Percentiles rank a stretch among this genome's conserved stretches.
These are phyloP conservation scores for Graptemys geographica DNA, from an alignment of 2,797 vertebrate genomes.

Conservation along the genomic window DNA sequence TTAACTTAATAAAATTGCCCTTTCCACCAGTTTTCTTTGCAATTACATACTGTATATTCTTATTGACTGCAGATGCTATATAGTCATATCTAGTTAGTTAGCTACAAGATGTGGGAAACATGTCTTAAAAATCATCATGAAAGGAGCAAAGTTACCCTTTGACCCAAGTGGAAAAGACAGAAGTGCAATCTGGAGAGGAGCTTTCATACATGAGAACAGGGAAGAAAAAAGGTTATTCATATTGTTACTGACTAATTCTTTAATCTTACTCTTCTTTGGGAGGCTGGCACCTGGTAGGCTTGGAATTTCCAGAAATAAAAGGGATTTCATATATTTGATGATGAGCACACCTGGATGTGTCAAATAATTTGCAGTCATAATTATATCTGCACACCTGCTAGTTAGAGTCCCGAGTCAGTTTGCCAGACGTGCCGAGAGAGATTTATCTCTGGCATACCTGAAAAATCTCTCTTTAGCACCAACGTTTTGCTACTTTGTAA, in stretches of 20 bases:
- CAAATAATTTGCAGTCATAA: slow-evolving; percentile 65
- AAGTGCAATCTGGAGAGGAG: neutral
- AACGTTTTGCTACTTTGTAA: slow-evolving; percentile 37
- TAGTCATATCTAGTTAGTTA: no score
- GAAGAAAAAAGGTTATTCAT: neutral
- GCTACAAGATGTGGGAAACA: neutral
- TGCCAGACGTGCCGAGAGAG: slow-evolving; percentile 73
- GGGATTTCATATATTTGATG: slow-evolving; percentile 58
- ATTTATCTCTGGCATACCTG: slow-evolving; percentile 76
- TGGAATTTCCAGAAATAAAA: slow-evolving; percentile 69
- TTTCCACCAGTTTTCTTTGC: neutral
- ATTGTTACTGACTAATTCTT: slow-evolving; percentile 20
- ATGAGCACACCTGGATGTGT: slow-evolving; percentile 74
- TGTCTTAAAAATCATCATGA: neutral
- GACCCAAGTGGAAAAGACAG: neutral
- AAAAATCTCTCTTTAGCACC: slow-evolving; percentile 50
- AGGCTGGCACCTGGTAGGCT: slow-evolving; percentile 67
- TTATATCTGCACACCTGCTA: slow-evolving; percentile 76
- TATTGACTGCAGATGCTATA: accelerated
- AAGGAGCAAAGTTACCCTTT: neutral
- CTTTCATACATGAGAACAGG: neutral
- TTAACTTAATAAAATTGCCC: neutral
- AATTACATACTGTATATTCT: neutral
- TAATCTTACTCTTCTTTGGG: slow-evolving; percentile 57
- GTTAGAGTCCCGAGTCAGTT: slow-evolving; percentile 58